Percentiles rank a stretch among this genome's conserved stretches.
Conservation (phyloP, 2,797 vertebrate genomes). For the Dendrocincla fuliginosa region DNA sequence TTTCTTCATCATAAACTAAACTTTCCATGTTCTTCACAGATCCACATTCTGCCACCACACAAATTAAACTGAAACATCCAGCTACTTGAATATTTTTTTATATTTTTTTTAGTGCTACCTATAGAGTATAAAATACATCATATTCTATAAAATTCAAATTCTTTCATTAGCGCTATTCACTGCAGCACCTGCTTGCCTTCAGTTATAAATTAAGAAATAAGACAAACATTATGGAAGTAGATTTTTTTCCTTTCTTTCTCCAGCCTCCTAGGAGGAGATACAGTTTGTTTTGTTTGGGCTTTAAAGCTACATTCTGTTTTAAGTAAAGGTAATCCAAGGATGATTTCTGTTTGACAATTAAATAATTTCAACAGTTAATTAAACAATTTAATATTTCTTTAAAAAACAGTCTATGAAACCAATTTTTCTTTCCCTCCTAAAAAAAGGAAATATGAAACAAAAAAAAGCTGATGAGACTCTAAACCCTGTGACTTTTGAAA, state of each 20-base stretch:
- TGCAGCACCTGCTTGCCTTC: background rate
- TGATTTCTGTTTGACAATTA: background rate
- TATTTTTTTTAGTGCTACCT: background rate
- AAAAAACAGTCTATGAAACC: background rate
- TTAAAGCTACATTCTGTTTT: background rate
- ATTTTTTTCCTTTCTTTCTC: background rate
- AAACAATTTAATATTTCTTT: background rate
- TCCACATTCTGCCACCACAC: background rate
- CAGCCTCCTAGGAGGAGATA: background rate
- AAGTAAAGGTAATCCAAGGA: background rate
- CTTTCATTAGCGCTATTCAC: background rate
- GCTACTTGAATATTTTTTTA: background rate
- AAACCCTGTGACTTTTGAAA: background rate
- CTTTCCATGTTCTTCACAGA: background rate
- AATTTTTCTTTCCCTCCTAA: fast-evolving
- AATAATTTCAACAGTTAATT: background rate
- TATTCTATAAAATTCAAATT: background rate
- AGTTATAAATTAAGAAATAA: background rate
- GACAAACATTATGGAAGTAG: background rate
- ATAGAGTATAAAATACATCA: background rate
- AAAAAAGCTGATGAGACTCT: background rate
- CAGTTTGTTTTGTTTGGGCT: background rate
- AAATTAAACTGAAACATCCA: background rate
- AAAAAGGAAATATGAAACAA: background rate
- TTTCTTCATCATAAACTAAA: background rate